phyloP scores from a whole-genome alignment of 1,140 invertebrate species.

The Anastrepha obliqua region DNA sequence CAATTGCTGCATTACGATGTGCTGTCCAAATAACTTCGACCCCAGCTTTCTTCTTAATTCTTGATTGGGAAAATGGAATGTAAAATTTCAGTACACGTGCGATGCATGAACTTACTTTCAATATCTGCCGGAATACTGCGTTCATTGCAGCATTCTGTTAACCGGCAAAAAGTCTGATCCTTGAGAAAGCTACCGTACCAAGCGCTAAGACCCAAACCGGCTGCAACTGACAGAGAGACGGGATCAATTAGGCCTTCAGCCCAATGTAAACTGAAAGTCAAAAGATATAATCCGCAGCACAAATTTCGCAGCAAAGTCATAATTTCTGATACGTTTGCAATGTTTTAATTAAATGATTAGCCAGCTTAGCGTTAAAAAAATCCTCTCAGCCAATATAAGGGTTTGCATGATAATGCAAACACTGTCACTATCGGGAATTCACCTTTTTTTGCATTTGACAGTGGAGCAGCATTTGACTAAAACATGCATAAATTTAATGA shows the following conservation, averaged over 20 bases:
- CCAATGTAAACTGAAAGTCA: not conserved
- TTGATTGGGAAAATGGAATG: constrained; percentile 61
- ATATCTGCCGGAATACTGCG: constrained; percentile 72
- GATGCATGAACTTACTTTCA: constrained; percentile 24
- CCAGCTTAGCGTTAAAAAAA: too few relatives aligned
- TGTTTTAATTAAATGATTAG: too few relatives aligned
- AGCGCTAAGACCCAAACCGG: constrained; percentile 56
- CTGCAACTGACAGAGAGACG: constrained; percentile 53
- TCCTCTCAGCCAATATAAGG: too few relatives aligned
- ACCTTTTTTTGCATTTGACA: too few relatives aligned
- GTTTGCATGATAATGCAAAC: too few relatives aligned
- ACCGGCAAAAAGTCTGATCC: constrained; percentile 65
- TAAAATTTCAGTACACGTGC: not conserved
- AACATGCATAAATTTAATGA: too few relatives aligned
- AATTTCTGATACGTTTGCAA: not conserved
- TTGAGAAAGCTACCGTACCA: constrained; percentile 60
- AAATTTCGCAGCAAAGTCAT: not conserved
- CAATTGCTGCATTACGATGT: constrained; percentile 76
- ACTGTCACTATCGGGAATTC: too few relatives aligned
- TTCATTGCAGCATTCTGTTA: constrained; percentile 75
- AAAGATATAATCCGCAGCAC: not conserved
- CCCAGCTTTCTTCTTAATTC: constrained; percentile 70
- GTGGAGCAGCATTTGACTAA: too few relatives aligned
- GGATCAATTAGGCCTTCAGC: constrained; percentile 39
- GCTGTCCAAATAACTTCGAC: constrained; percentile 80